Evolutionary conservation across 2,888 invertebrate species (phyloP), one percentile per base, ranked within the genome.

Genomic region (Plebejus argus): DNA sequence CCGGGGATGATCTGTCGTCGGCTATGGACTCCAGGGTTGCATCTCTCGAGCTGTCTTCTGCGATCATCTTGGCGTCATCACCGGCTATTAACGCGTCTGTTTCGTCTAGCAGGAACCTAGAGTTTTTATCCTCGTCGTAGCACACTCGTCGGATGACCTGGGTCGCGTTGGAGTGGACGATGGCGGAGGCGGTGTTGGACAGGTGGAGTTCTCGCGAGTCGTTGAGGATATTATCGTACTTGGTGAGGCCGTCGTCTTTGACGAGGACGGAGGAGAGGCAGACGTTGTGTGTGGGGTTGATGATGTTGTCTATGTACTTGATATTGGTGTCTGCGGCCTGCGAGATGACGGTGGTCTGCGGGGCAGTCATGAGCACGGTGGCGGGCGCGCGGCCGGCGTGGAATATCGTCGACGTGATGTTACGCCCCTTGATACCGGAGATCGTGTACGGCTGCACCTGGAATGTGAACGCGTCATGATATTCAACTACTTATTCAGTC

Each of bases 101-200:
- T 23, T 92, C 91, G 77, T 92, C 91, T 79, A 89, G 85, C 0
- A 89, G 80, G 80, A 86, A 91, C 61, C 89, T 84, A 8, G 85
- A 80, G 70, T 85, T 84, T 79, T 87, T 89, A 28, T 86, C 86
- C 23, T 88, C 90, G 8, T 90, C 91, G 78, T 90, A 91, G 80
- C 90, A 86, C 1, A 93, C 90, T 39, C 94, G 84, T 58, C 94
- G 83, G 12, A 94, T 94, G 10, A 94, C 94, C 81, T 94, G 94
- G 0, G 94, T 89, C 0, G 92, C 89, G 83, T 91, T 89, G 1
- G 88, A 87, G 78, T 93, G 93, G 0, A 92, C 90, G 23, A 93
- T 91, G 0, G 92, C 89, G 0, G 93, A 90, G 0, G 92, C 88
- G 0, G 91, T 87, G 61, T 90, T 89, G 0, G 91, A 86, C 0